phyloP scores from a whole-genome alignment of 2,888 invertebrate genomes.

The Blastobasis lacticolella region DNA sequence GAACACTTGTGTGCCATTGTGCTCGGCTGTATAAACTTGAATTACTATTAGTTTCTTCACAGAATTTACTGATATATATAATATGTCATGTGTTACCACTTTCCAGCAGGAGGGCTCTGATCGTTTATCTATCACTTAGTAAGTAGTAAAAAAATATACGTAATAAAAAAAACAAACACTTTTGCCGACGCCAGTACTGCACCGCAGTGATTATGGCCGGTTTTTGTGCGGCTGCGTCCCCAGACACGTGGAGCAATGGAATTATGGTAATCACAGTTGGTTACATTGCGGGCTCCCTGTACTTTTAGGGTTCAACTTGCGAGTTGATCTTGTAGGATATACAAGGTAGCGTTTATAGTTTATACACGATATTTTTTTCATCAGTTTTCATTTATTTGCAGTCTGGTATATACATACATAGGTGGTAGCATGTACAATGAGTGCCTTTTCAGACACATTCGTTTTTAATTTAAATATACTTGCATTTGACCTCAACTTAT shows the following conservation, averaged over 20 bases:
- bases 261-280: constrained; percentile 69
- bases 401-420: no score
- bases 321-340: neutral
- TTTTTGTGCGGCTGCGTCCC: constrained; percentile 58
- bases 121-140: no score
- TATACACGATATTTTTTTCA: no score
- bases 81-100: neutral
- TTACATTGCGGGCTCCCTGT: constrained; percentile 47
- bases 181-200: constrained; percentile 26
- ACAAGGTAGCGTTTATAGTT: no score
- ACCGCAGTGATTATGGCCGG: constrained; percentile 64
- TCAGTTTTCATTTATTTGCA: no score
- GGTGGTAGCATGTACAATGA: no score
- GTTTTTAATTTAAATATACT: no score
- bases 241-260: constrained; percentile 70
- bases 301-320: constrained; percentile 41
- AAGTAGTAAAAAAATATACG: no score
- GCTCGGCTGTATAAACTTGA: neutral
- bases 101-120: no score
- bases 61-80: neutral
- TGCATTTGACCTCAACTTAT: no score
- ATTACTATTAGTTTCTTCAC: neutral
- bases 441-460: no score
- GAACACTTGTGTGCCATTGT: no score
- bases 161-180: constrained; percentile 14